Evolutionary conservation across 2,888 invertebrate species (phyloP).

Genomic region (Teinopalpus imperialis): DNA sequence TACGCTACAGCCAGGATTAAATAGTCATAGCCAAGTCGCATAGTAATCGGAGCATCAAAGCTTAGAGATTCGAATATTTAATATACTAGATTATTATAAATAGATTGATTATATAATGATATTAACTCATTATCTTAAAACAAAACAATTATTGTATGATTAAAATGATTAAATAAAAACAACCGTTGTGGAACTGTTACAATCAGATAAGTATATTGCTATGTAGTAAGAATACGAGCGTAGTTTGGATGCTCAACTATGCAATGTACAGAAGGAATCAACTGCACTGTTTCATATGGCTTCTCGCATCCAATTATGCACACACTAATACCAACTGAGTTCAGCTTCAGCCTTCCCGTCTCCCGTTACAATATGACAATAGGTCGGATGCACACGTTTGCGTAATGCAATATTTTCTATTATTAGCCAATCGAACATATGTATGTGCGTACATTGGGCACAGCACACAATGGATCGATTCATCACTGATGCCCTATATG

Average conservation of each 20-base stretch:
- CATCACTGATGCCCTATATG: no score
- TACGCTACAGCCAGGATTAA: no score
- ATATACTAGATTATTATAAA: no score
- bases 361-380: constrained; percentile 36
- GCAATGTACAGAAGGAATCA: constrained; percentile 25
- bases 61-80: no score
- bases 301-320: constrained; percentile 50
- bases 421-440: constrained; percentile 31
- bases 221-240: neutral
- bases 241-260: constrained; percentile 12
- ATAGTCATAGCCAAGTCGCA: no score
- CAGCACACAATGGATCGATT: constrained; percentile 32
- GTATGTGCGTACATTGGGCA: no score
- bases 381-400: constrained; percentile 31
- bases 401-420: constrained; percentile 38
- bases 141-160: no score
- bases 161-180: no score
- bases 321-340: constrained; percentile 32
- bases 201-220: neutral
- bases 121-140: no score
- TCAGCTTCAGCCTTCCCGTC: constrained; percentile 33
- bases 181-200: no score
- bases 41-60: no score
- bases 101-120: no score
- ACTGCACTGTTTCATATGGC: constrained; percentile 35